These are phyloP conservation scores for Coendou prehensilis DNA, from an alignment of 2,797 vertebrate species.

Conservation along the genomic window DNA sequence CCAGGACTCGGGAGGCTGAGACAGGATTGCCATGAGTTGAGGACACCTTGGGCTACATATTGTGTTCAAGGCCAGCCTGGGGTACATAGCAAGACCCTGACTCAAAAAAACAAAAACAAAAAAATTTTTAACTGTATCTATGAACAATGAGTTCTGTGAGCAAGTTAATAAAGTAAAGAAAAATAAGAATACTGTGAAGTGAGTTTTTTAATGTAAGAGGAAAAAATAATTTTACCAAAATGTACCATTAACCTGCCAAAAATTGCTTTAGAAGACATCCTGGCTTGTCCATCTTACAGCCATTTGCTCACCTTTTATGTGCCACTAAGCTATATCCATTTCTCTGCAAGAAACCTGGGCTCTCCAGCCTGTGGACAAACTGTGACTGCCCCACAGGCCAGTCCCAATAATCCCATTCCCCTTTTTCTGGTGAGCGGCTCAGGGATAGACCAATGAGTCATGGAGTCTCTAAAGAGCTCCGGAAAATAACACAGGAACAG, in stretches of 20 bases:
- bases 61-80: too few species aligned
- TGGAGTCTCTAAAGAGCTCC: neutral
- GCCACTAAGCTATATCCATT: neutral
- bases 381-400: neutral
- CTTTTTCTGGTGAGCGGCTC: neutral
- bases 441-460: neutral
- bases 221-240: neutral
- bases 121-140: neutral
- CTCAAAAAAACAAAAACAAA: neutral
- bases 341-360: neutral
- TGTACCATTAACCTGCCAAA: constrained; percentile 28
- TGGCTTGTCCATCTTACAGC: neutral
- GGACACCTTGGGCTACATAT: too few species aligned
- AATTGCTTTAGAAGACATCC: neutral
- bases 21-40: neutral
- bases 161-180: constrained; percentile 25
- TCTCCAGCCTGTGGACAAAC: neutral
- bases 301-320: neutral
- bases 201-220: neutral
- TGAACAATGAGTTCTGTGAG: neutral
- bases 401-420: neutral
- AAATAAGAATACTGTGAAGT: neutral
- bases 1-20: neutral
- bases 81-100: neutral
- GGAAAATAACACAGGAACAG: neutral